Evolutionary conservation across 1,140 invertebrate genomes (phyloP), one percentile per base, ranked within the genome.

Genomic region (Reticulitermes speratus): DNA sequence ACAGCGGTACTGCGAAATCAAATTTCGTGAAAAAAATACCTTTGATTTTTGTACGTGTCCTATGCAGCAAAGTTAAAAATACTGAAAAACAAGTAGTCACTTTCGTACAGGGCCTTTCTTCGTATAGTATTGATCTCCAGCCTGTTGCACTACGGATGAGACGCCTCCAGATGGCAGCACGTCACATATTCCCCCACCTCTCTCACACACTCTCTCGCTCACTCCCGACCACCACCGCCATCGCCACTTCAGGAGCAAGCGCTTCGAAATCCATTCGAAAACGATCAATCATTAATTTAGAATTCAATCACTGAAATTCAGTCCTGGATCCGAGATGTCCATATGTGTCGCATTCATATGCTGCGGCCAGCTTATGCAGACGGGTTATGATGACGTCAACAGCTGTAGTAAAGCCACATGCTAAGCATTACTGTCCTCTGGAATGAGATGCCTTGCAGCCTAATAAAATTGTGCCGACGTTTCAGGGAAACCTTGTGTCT

Each of bases 241-340:
- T 12, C 48, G 48, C 45, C 45, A 48, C 45, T 48, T 6, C 45
- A 48, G 25, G 16, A 65, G 16, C 59, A 65, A 65, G 59, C 59
- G 59, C 65, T 75, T 30, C 65, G n/a, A 75, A 75, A 75, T 25
- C 25, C 65, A 75, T 75, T 75, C 65, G 65, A 75, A 75, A 75
- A 75, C 65, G 65, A 75, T 75, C 65, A n/a, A 75, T 75, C 65
- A 75, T 75, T 75, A 75, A 75, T 75, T 75, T 75, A 75, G 65
- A 75, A 75, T 14, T 75, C 65, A 75, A 75, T 75, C 65, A 75
- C 25, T 25, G 65, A 30, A 75, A 75, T 75, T 75, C n/a, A 75
- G n/a, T 75, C n/a, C 65, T 75, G 25, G 65, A 8, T 75, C 8
- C 3, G 7, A 75, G 65, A 75, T 25, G 9, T 75, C 5, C 65